Conservation (phyloP, 2,797 vertebrate genomes). For the Ctenopoma multispine region DNA sequence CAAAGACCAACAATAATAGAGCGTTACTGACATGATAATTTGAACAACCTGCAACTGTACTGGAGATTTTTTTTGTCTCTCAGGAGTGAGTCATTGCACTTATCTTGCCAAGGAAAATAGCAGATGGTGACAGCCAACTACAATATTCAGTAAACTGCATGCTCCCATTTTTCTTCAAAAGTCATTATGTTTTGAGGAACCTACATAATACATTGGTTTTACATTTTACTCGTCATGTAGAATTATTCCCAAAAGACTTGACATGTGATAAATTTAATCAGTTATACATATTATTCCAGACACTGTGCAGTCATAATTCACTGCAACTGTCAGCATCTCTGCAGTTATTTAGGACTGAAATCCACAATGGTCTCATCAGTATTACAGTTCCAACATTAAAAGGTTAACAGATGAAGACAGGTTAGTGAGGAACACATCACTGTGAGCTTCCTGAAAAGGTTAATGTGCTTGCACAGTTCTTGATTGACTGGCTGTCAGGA, state of each 20-base stretch:
- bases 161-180: conserved; percentile 11
- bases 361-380: background rate
- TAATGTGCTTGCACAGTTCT: background rate
- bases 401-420: conserved; percentile 1
- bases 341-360: background rate
- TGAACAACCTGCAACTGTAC: conserved; percentile 29
- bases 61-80: conserved; percentile 16
- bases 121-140: conserved; percentile 7
- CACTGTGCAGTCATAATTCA: background rate
- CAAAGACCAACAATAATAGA: conserved; percentile 18
- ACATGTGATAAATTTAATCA: background rate
- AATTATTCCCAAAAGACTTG: conserved; percentile 1
- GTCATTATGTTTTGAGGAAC: background rate
- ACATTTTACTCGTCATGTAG: background rate
- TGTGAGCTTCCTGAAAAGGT: conserved; percentile 14
- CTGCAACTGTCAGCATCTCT: background rate
- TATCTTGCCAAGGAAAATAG: conserved; percentile 32
- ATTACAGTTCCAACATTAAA: background rate
- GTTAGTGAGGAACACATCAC: background rate
- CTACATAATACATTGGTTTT: background rate
- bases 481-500: conserved; percentile 7
- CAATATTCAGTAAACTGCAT: conserved; percentile 1
- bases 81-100: conserved; percentile 19
- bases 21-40: conserved; percentile 32
- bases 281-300: background rate